Conservation (phyloP, 2,113 vertebrate species). For the Phaethon lepturus region DNA sequence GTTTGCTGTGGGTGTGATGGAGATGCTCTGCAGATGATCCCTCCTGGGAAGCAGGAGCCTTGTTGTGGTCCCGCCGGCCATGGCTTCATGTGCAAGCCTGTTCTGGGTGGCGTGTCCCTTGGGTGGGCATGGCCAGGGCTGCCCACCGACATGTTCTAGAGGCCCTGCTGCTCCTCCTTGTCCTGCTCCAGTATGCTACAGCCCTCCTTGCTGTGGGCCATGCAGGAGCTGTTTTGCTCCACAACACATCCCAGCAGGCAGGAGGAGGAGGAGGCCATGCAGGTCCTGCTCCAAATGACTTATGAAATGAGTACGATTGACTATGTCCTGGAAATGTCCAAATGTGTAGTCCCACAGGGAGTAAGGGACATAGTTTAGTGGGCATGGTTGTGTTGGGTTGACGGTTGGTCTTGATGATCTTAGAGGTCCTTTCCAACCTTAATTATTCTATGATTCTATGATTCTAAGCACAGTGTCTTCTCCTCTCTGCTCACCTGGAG, state of each 20-base stretch:
- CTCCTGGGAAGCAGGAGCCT: fast-evolving
- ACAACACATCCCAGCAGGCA: not conserved
- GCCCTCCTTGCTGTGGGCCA: no score
- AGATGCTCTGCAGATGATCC: no score
- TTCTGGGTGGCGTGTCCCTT: not conserved
- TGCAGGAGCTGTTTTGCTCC: not conserved
- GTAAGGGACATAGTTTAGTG: no score
- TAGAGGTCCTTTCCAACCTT: no score
- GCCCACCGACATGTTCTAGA: fast-evolving
- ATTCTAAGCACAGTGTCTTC: no score
- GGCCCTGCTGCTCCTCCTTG: not conserved
- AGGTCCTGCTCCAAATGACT: not conserved
- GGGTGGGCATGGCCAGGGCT: fast-evolving
- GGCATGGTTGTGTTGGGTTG: no score
- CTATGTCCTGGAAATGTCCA: not conserved
- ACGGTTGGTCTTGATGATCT: no score
- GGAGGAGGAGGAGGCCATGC: not conserved
- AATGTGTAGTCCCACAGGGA: not conserved
- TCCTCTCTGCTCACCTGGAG: not conserved
- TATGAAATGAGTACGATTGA: no score
- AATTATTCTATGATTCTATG: no score
- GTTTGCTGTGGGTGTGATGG: no score
- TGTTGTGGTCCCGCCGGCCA: fast-evolving
- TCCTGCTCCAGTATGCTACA: no score
- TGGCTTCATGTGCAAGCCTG: fast-evolving